Percentiles rank a stretch among this genome's conserved stretches.
Conservation (phyloP, 2,888 invertebrate genomes). For the Leptarthrus brevirostris region DNA sequence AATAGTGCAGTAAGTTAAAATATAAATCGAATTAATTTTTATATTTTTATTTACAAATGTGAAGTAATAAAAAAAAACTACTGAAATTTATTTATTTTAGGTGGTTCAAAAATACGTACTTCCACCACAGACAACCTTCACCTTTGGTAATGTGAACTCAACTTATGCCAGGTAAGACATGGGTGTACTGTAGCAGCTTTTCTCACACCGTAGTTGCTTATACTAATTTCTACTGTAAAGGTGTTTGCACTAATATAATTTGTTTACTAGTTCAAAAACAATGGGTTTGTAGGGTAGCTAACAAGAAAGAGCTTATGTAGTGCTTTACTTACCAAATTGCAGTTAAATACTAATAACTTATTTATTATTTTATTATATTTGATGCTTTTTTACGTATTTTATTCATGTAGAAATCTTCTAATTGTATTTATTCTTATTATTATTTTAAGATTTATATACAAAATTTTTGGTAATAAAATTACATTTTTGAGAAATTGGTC, state of each 20-base stretch:
- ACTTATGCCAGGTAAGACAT: conserved; percentile 71
- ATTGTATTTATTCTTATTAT: not conserved
- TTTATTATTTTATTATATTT: not conserved
- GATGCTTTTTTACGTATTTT: not conserved
- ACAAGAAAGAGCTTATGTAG: conserved; percentile 16
- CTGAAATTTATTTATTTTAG: conserved; percentile 61
- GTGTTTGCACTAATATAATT: conserved; percentile 1
- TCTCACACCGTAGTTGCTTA: conserved; percentile 10
- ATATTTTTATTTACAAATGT: not conserved
- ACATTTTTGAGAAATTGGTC: no score
- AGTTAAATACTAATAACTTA: conserved; percentile 6
- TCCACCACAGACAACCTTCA: conserved; percentile 69
- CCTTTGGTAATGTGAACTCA: conserved; percentile 69
- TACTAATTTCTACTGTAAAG: conserved; percentile 16
- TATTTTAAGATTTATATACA: not conserved
- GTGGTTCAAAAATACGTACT: conserved; percentile 72
- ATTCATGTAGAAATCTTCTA: not conserved
- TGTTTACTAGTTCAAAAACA: conserved; percentile 32
- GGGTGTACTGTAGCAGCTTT: not conserved
- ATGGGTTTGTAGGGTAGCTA: conserved; percentile 23
- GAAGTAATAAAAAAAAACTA: not conserved
- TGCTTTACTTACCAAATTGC: conserved; percentile 26
- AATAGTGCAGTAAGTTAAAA: conserved; percentile 63
- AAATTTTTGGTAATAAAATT: no score
- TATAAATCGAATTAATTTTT: not conserved